Percentiles rank a stretch among this genome's conserved stretches.
Conservation (phyloP, 2,113 vertebrate species). For the Chamaetylas fuelleborni region DNA sequence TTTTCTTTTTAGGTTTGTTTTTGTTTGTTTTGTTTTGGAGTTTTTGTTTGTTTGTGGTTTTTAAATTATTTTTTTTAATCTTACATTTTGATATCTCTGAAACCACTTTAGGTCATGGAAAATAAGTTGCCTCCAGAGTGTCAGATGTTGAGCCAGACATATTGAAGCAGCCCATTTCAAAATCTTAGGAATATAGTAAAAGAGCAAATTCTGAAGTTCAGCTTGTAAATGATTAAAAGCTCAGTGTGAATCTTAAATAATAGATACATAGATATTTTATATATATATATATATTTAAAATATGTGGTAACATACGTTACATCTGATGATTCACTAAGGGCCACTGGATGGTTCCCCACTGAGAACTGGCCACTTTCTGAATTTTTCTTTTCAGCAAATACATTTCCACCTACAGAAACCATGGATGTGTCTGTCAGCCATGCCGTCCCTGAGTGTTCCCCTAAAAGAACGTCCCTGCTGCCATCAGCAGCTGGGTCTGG, state of each 20-base stretch:
- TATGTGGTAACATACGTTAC: not conserved
- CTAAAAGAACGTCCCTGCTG: not conserved
- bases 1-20: not conserved
- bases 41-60: not conserved
- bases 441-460: not conserved
- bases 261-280: not conserved
- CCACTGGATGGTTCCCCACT: not conserved
- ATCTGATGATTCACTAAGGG: not conserved
- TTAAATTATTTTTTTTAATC: not conserved
- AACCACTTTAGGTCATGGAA: not conserved
- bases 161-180: not conserved
- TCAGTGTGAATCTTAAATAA: not conserved
- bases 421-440: rapidly evolving
- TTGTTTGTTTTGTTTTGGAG: not conserved
- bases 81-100: not conserved
- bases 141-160: not conserved
- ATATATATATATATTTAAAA: no score
- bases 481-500: not conserved
- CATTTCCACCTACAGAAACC: rapidly evolving
- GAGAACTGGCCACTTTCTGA: no score
- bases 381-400: not conserved
- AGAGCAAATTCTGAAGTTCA: not conserved
- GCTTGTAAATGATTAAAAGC: not conserved
- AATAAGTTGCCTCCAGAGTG: not conserved
- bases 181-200: not conserved